phyloP scores from a whole-genome alignment of 2,113 vertebrate species.

The Hippocampus comes region DNA sequence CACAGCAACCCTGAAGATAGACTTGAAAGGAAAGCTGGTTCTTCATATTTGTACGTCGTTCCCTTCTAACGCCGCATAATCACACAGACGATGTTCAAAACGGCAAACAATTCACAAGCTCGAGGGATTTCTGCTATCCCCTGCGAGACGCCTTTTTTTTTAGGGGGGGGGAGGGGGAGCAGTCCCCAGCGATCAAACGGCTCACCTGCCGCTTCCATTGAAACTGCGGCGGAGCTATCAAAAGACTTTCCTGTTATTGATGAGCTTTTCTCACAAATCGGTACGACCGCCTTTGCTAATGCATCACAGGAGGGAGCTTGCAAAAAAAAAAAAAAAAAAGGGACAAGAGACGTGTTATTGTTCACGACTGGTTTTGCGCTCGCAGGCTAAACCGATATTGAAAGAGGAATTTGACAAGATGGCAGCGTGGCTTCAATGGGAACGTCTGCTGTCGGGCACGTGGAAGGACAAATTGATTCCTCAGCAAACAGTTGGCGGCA shows the following conservation, averaged over 20 bases:
- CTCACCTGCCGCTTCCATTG: conserved; percentile 3
- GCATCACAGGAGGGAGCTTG: background rate
- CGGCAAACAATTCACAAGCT: background rate
- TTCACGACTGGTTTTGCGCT: background rate
- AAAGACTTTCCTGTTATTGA: background rate
- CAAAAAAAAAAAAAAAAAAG: background rate
- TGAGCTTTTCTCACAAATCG: conserved; percentile 1
- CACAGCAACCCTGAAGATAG: conserved; percentile 7
- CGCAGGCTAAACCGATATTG: background rate
- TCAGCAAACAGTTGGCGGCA: background rate
- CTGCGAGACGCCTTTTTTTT: background rate
- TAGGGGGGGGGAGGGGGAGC: too few relatives aligned
- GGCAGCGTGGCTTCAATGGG: background rate
- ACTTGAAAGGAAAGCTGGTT: conserved; percentile 4
- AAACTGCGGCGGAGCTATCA: background rate
- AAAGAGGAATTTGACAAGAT: conserved; percentile 1
- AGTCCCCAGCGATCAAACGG: background rate
- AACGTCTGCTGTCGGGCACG: conserved; percentile 1
- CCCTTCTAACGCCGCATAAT: background rate
- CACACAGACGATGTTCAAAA: background rate
- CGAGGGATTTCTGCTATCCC: background rate
- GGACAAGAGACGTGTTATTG: background rate
- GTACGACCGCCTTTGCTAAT: background rate
- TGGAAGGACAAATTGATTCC: background rate
- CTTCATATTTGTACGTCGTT: background rate